Evolutionary conservation across 2,797 vertebrate genomes (phyloP), one percentile per base, ranked within the genome.

Genomic region (Cyclura pinguis): DNA sequence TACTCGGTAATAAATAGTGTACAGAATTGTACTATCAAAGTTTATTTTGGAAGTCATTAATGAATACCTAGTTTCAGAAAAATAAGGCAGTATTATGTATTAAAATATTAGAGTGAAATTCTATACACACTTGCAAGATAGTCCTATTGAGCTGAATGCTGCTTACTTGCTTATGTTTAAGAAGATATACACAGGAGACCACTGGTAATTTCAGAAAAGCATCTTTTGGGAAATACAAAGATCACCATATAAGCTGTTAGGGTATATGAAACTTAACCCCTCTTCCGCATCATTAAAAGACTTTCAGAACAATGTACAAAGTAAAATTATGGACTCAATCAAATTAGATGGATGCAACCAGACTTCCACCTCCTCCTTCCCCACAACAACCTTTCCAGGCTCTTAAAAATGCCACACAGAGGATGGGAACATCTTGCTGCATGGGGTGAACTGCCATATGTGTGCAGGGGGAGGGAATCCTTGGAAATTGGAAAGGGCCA

Each of bases 131-230:
- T 35, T 35, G n/a, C 18, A 47, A 27, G 20, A 77, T 42, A 12
- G 76, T 9, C 76, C 38, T 52, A 24, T 24, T 77, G 76, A 77
- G 76, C 38, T 77, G 38, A 77, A 27, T 77, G 18, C 35, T 38
- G 6, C n/a, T 74, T 35, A 74, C 16, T 77, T 77, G 42, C 42
- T 47, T 47, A 47, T 4, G 42, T 47, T 42, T 77, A 42, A 6
- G 38, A 24, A 24, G 42, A 22, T 42, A 47, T 22, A 27, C 42
- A 42, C 24, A 77, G 22, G 38, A 77, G 20, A 47, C 6, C 20
- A 47, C 20, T 47, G 76, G 42, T 77, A 47, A 77, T 47, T 42
- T 27, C 59, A 88, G 72, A 89, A 91, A 86, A 47, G 22, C 64
- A 12, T 59, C 72, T 84, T 80, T 27, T 77, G 64, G 86, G 52